Base-by-base conservation (phyloP, 2,797 vertebrate genomes). In the Amazona ochrocephala region DNA sequence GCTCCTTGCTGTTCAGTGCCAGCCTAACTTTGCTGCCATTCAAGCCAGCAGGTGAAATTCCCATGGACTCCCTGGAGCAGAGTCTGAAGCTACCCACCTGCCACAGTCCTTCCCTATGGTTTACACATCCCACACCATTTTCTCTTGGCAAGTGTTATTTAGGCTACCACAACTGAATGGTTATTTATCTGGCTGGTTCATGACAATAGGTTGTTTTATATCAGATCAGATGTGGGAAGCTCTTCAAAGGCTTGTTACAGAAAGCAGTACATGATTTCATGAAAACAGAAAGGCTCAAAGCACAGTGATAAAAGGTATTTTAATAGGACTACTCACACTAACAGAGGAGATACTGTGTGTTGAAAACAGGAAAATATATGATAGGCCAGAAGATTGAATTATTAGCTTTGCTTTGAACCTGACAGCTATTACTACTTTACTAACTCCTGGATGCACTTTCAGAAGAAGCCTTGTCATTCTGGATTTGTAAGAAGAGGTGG, bases 381-480 rank as follows among this genome's bases (percentile, higher is more conserved):
- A 72, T 34, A 84, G 41, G 54, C 20, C 66, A 84, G 66, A 79
- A 82, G 37, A 83, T 60, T 87, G 89, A 92, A 95, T 94, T 86
- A 79, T 44, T 44, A 92, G 39, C 50, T 88, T 86, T 90, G 44
- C 87, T 78, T 92, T 88, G 89, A 94, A 94, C 64, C 26, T 84
- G 77, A 92, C 94, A 84, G 73, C 41, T 84, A 75, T 67, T 91
- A 88, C 20, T 73, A 51, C 37, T 73, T 85, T 41, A 54, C 32
- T 47, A 56, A 56, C 62, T 90, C 82, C 29, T 64, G n/a, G 73
- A 91, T 48, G 37, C 47, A 67, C 58, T 78, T 72, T 53, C 48
- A 85, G 65, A 74, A 77, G n/a, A 53, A 74, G 34, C 7, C 17
- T 14, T 87, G 45, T 61, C 75, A 82, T 80, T 93, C 85, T 9